Evolutionary conservation across 2,797 vertebrate species (phyloP), one percentile per base, ranked within the genome.

Genomic region (Sebastiscus albofasciatus): DNA sequence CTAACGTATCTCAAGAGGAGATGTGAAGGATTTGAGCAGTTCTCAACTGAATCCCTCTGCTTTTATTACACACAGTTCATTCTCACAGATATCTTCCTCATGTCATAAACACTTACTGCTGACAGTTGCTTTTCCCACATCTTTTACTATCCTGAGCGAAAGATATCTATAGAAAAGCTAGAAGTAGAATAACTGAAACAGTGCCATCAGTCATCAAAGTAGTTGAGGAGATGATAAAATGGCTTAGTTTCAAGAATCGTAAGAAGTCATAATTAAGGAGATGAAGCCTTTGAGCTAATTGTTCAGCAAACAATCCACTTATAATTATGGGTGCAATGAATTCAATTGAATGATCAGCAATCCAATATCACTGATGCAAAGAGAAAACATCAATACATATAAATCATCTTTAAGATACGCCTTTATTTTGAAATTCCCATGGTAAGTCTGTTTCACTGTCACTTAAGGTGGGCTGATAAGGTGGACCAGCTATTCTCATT

Each of bases 251-350:
- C 10, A 58, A 9, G 42, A 75, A 70, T 80, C 70, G 36, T 71
- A 18, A 65, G 31, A 77, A 71, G 66, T 72, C 49, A 31, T 62
- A 59, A 36, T 76, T 22, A 80, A 75, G 34, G 61, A 64, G 58
- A 52, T 31, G 22, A 20, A 76, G 42, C 27, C 75, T 68, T 70
- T 72, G 27, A 75, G 67, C 33, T n/a, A 39, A 70, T 65, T 72
- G 66, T 77, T 83, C 6, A 22, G 10, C 58, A 62, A 62, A 82
- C 52, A 73, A 81, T 66, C 61, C 60, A 66, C 27, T 75, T 80
- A 36, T 18, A 61, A 62, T 31, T 46, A 46, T 8, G 42, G 42
- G 16, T 46, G 16, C 16, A 46, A 46, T 46, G 6, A 46, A 46
- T 46, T 18, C 42, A 46, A 46, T 8, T 46, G 42, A 46, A 46